Evolutionary conservation across 2,888 invertebrate species (phyloP).

Genomic region (Trachelus iudaicus): DNA sequence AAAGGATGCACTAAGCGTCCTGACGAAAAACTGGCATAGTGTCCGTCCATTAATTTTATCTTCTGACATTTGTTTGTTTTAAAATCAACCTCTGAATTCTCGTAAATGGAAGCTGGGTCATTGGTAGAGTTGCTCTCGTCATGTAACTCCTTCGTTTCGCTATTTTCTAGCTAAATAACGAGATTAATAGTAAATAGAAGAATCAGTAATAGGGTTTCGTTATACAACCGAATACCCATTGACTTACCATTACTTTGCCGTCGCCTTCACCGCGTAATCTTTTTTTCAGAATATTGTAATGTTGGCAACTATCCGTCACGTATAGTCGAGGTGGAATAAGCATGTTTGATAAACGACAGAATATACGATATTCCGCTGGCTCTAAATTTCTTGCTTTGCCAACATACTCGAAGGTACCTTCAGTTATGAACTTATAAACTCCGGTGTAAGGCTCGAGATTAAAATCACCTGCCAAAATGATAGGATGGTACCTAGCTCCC

Average conservation of each 20-base stretch:
- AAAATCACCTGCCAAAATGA: conserved; percentile 93
- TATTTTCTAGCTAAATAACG: conserved; percentile 39
- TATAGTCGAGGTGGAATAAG: conserved; percentile 58
- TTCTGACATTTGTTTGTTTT: conserved; percentile 38
- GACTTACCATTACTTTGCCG: conserved; percentile 41
- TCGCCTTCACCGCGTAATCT: conserved; percentile 60
- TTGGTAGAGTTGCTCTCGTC: not conserved
- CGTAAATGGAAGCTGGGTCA: not conserved
- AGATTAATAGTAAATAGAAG: not conserved
- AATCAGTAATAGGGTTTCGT: not conserved
- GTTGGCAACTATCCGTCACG: conserved; percentile 73
- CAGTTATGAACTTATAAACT: conserved; percentile 76
- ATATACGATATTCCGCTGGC: conserved; percentile 52
- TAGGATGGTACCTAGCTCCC: conserved; percentile 73
- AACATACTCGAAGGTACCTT: conserved; percentile 70
- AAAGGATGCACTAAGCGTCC: conserved; percentile 76
- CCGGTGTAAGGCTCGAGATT: conserved; percentile 83
- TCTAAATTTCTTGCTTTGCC: conserved; percentile 63
- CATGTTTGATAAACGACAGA: conserved; percentile 41
- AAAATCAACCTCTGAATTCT: conserved; percentile 31
- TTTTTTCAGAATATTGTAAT: conserved; percentile 67
- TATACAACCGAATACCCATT: conserved; percentile 8
- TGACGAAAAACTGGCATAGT: conserved; percentile 68
- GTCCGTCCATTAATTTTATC: conserved; percentile 45
- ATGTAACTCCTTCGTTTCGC: conserved; percentile 22